These are phyloP conservation scores for Nesoenas mayeri DNA, from an alignment of 2,113 vertebrate species.

Conservation along the genomic window DNA sequence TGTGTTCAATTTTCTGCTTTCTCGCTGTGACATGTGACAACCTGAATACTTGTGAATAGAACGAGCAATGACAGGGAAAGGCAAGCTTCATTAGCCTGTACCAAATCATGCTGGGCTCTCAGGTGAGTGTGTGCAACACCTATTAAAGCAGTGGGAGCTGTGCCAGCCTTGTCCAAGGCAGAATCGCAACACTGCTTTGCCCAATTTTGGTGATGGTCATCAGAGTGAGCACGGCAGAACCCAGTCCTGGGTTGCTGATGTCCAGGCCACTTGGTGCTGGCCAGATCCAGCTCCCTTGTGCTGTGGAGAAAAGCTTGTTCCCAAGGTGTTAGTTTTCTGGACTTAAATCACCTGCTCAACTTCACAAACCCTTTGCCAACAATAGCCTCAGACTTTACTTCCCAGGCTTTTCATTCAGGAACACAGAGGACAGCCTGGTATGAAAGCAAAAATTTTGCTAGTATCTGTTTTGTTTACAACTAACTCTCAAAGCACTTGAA, in stretches of 20 bases:
- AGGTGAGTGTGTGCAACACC: background rate
- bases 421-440: background rate
- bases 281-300: background rate
- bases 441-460: background rate
- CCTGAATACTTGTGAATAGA: background rate
- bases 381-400: background rate
- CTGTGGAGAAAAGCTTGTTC: background rate
- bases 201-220: background rate
- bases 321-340: background rate
- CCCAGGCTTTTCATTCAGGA: background rate
- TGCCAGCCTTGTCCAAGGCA: background rate
- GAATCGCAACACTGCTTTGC: background rate
- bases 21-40: background rate
- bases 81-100: fast-evolving
- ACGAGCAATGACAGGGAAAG: background rate
- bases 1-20: background rate
- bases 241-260: background rate
- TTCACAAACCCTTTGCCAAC: background rate
- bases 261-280: background rate
- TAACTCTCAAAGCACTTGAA: background rate
- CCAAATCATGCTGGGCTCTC: background rate
- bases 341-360: background rate
- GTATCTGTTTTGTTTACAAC: background rate
- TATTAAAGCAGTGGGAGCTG: fast-evolving
- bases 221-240: background rate